Conservation (phyloP, 1,140 invertebrate genomes). For the Drosophila navojoa region DNA sequence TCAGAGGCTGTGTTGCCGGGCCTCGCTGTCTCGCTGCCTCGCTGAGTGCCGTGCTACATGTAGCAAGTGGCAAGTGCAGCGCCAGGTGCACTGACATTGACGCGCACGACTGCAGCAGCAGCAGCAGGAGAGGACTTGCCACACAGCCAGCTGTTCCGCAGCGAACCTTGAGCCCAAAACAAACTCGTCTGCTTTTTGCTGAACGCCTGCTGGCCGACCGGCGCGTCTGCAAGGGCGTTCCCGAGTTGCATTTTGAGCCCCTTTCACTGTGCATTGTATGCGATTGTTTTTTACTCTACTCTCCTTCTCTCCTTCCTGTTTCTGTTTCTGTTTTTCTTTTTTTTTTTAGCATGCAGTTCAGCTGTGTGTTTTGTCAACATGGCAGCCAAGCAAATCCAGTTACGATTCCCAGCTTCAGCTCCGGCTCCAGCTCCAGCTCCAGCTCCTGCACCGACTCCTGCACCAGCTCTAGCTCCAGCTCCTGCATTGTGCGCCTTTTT, state of each 20-base stretch:
- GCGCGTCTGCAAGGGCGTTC: constrained; percentile 55
- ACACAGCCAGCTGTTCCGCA: constrained; percentile 23
- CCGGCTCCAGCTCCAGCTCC: too few species aligned
- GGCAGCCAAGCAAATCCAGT: constrained; percentile 49
- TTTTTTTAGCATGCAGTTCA: constrained; percentile 17
- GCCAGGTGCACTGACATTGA: constrained; percentile 76
- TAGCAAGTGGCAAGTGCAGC: constrained; percentile 60
- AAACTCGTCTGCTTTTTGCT: constrained; percentile 40
- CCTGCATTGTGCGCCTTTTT: constrained; percentile 68
- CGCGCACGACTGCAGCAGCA: constrained; percentile 41
- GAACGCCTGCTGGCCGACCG: constrained; percentile 53
- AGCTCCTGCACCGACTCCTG: constrained; percentile 10
- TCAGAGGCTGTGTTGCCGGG: constrained; percentile 29
- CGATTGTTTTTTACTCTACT: constrained; percentile 21
- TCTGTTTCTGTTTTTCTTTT: constrained; percentile 6
- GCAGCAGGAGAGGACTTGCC: neutral
- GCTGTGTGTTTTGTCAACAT: constrained; percentile 70
- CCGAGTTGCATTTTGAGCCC: constrained; percentile 15
- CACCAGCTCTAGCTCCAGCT: constrained; percentile 3
- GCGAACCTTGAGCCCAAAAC: constrained; percentile 56
- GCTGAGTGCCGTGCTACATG: constrained; percentile 28
- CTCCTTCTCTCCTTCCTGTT: neutral
- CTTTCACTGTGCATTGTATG: constrained; percentile 7
- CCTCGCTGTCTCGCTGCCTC: neutral
- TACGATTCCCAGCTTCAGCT: constrained; percentile 25